These are phyloP conservation scores for Drosophila rufa DNA, from an alignment of 1,140 invertebrate genomes.

Conservation along the genomic window DNA sequence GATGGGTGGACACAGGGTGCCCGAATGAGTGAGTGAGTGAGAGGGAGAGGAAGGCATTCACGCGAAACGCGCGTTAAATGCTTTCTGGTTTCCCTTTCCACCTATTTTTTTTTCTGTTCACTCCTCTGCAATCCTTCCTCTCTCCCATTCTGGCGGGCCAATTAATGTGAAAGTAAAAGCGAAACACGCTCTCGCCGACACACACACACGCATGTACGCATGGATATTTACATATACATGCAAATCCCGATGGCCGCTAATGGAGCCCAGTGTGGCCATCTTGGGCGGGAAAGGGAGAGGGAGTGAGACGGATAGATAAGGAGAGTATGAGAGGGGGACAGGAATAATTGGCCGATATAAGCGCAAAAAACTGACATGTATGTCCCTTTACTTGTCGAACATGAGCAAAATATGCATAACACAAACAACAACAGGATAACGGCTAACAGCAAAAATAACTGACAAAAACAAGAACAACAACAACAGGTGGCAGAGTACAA, in stretches of 20 bases:
- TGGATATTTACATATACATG: slow-evolving; percentile 10
- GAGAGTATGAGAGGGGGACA: background rate
- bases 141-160: slow-evolving; percentile 9
- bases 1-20: background rate
- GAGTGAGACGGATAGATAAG: background rate
- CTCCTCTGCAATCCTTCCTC: background rate
- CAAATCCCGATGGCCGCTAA: slow-evolving; percentile 55
- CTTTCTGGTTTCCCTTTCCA: slow-evolving; percentile 43
- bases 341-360: slow-evolving; percentile 37
- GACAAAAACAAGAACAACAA: slow-evolving; percentile 49
- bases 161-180: slow-evolving; percentile 71
- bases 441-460: slow-evolving; percentile 6
- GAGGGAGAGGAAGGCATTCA: slow-evolving; percentile 37
- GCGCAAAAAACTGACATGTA: slow-evolving; percentile 58
- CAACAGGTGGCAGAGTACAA: slow-evolving; percentile 62
- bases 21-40: background rate
- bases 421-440: slow-evolving; percentile 27
- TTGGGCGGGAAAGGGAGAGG: slow-evolving; percentile 20
- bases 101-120: too few species aligned
- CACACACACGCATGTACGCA: background rate
- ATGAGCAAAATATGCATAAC: slow-evolving; percentile 66
- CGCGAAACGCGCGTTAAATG: slow-evolving; percentile 72
- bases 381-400: slow-evolving; percentile 76
- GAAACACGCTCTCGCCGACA: slow-evolving; percentile 1
- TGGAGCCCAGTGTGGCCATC: slow-evolving; percentile 47